Base-by-base conservation (phyloP, 2,797 vertebrate genomes). In the Parotocinclus haroldoi region DNA sequence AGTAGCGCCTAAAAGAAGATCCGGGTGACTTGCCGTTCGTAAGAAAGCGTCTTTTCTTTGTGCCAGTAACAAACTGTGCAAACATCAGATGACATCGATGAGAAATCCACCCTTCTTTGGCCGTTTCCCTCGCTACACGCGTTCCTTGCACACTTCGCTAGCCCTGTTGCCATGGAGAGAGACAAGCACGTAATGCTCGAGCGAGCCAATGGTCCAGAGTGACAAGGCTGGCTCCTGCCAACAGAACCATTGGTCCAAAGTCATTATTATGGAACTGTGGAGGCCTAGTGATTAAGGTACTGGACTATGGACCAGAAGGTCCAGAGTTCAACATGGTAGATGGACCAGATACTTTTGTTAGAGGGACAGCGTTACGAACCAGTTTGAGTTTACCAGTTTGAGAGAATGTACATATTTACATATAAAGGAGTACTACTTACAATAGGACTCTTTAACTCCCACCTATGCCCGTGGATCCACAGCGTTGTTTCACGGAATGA, bases 111-210 rank as follows among this genome's bases (percentile, higher is more conserved):
- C 7, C 72, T 62, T 38, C 61, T 71, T 71, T 58, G 37, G 51
- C 68, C 69, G 68, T 74, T 74, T 71, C 54, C 66, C 58, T 38
- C 63, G 37, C 66, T 69, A 36, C 78, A 50, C 68, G 18, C 68
- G 18, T 44, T 72, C 57, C 59, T 70, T 58, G 8, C 50, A 68
- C 54, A 57, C 48, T 56, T 60, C 60, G 53, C 61, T 48, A 67
- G 55, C 56, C 64, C 81, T 88, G 88, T 90, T 91, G 82, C 88
- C 85, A 90, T 89, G 87, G 87, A 80, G 77, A 90, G 81, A 57
- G 75, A 81, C 73, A 68, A 82, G 72, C 65, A 78, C 80, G 85
- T 86, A 68, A 14, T 37, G 59, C 37, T 37, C 51, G 11, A 56
- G 60, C 45, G 60, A 36, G 49, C 48, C 53, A 40, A n/a, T 61